These are phyloP conservation scores for Aix galericulata DNA, from an alignment of 2,113 vertebrate genomes.

Conservation along the genomic window DNA sequence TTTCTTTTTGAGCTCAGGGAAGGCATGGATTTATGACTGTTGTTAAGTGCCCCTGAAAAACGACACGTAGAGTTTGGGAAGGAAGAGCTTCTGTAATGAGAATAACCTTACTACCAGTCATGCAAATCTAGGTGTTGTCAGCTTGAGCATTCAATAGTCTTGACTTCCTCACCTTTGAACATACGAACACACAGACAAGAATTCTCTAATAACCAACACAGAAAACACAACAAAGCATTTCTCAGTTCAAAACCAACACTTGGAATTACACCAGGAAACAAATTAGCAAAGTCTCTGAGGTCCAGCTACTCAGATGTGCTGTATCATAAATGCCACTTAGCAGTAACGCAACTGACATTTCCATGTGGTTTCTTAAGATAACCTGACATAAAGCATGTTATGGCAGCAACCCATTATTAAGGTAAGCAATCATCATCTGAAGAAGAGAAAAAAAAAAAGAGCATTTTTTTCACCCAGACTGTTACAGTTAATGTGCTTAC, in stretches of 20 bases:
- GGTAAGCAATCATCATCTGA: not conserved
- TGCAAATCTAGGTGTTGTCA: not conserved
- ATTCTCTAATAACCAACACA: not conserved
- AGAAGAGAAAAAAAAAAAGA: not conserved
- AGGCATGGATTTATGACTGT: not conserved
- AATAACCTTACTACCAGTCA: not conserved
- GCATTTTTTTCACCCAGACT: fast-evolving
- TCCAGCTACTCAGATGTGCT: conserved; percentile 17
- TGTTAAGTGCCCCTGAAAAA: not conserved
- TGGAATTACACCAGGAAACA: conserved; percentile 38
- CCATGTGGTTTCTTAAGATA: conserved; percentile 11
- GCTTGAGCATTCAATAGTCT: not conserved
- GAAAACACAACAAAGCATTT: not conserved
- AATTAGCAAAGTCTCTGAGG: conserved; percentile 17
- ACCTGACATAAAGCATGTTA: not conserved
- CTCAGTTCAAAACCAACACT: not conserved
- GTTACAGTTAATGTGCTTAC: not conserved
- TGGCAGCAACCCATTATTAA: not conserved
- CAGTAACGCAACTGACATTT: conserved; percentile 12
- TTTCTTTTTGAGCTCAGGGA: not conserved
- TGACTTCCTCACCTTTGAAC: not conserved
- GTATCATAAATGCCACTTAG: conserved; percentile 6
- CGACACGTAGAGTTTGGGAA: not conserved
- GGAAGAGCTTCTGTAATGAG: not conserved
- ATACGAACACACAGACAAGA: not conserved